These are phyloP conservation scores for Reticulitermes lucifugus DNA, from an alignment of 2,888 invertebrate species.

Conservation along the genomic window DNA sequence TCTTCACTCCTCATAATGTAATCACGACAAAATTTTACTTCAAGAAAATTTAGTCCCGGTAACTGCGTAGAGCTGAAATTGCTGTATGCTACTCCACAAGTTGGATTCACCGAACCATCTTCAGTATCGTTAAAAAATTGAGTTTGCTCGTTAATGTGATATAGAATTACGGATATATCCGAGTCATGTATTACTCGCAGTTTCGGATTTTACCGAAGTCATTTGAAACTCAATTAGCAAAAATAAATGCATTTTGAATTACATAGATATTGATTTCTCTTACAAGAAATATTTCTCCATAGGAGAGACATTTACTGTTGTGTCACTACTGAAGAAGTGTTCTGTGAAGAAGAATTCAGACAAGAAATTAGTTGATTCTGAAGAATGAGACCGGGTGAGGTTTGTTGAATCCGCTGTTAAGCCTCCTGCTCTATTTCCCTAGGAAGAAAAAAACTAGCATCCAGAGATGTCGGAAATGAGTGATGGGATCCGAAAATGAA, in stretches of 20 bases:
- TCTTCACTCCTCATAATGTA: no score
- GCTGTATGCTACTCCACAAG: no score
- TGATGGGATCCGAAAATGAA: constrained; percentile 39
- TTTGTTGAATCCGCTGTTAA: constrained; percentile 22
- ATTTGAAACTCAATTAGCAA: no score
- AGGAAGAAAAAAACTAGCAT: constrained; percentile 22
- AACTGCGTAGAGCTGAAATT: no score
- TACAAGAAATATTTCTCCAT: background rate
- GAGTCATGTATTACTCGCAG: no score
- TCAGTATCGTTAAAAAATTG: no score
- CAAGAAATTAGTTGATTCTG: constrained; percentile 9
- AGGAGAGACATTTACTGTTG: background rate
- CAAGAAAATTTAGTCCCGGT: no score
- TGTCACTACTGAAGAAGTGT: background rate
- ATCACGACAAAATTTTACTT: no score
- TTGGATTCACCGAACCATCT: no score
- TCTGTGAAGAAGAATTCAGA: background rate
- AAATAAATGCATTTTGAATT: background rate
- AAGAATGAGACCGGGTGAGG: background rate
- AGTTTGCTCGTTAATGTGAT: no score
- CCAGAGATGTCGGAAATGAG: constrained; percentile 38
- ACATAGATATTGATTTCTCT: background rate
- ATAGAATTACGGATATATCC: no score
- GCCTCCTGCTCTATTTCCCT: constrained; percentile 4
- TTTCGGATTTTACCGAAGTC: no score